Base-by-base conservation (phyloP, 2,888 invertebrate species). In the Caenorhabditis sp. region DNA sequence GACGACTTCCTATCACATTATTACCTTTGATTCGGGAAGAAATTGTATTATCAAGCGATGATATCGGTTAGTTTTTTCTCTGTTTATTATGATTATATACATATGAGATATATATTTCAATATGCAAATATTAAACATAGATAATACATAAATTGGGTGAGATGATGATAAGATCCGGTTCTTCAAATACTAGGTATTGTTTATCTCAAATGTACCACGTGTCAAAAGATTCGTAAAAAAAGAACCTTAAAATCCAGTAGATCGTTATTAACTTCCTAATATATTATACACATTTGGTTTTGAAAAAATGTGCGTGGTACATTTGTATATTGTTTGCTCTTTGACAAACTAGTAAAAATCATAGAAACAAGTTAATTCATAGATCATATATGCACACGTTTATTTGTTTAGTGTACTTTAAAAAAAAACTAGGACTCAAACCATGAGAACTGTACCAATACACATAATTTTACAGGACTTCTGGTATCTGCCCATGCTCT, bases 401-500 rank as follows among this genome's bases (percentile, higher is more conserved):
- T 52, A 43, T 43, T 43, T 43, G 43, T 43, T 43, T 43, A 43
- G 36, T 36, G 10, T 5, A 5, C 36, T 36, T 36, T 36, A n/a
- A n/a, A n/a, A n/a, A n/a, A n/a, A n/a, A n/a, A n/a, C n/a, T n/a
- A n/a, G n/a, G n/a, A n/a, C n/a, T n/a, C n/a, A n/a, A n/a, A n/a
- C n/a, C n/a, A n/a, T n/a, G n/a, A n/a, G n/a, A n/a, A n/a, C n/a
- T n/a, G n/a, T n/a, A n/a, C n/a, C n/a, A n/a, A n/a, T n/a, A 17
- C 3, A 43, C 17, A 26, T 27, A 36, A 38, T 1, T 60, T 68
- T 76, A n/a, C 68, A 82, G 82, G 82, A 2, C 61, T 78, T 25
- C 72, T 82, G 54, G 76, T 82, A 17, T 77, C 78, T 1, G 63
- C 69, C 10, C 80, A 82, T 53, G 76, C 82, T 12, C 56, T 75